Evolutionary conservation across 1,140 invertebrate genomes (phyloP).

Genomic region (Stenopsyche tienmushanensis): DNA sequence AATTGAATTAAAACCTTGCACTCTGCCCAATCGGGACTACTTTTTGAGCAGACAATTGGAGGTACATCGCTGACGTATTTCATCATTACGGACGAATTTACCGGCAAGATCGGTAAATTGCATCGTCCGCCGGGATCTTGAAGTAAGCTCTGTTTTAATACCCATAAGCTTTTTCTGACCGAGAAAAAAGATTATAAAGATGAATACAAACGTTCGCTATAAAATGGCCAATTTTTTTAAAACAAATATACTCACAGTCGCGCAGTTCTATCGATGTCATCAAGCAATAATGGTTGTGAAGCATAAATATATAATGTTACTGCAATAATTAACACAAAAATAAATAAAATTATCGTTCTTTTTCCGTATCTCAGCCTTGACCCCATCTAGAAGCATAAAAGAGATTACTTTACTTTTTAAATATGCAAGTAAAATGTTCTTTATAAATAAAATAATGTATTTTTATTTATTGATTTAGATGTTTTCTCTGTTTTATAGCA

Average conservation of each 20-base stretch:
- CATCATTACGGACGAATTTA: slow-evolving; percentile 37
- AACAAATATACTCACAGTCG: slow-evolving; percentile 3
- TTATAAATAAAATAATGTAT: too few relatives aligned
- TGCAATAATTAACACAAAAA: neutral
- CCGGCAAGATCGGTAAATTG: slow-evolving; percentile 33
- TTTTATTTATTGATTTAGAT: too few relatives aligned
- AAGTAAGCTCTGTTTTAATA: slow-evolving; percentile 30
- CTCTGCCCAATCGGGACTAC: slow-evolving; percentile 30
- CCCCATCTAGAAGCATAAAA: slow-evolving; percentile 2
- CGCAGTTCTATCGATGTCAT: slow-evolving; percentile 11
- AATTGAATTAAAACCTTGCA: slow-evolving; percentile 20
- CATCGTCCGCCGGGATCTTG: slow-evolving; percentile 33
- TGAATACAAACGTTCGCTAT: neutral
- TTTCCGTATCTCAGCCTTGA: neutral
- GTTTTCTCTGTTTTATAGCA: too few relatives aligned
- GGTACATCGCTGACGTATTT: slow-evolving; percentile 25
- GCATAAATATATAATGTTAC: neutral
- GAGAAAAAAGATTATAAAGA: neutral
- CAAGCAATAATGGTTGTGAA: neutral
- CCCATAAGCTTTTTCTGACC: slow-evolving; percentile 25
- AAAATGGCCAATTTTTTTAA: neutral
- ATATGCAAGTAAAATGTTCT: too few relatives aligned
- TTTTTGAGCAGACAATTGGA: slow-evolving; percentile 27
- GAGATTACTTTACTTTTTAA: too few relatives aligned
- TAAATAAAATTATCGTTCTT: neutral